Conservation (phyloP, 2,888 invertebrate genomes). For the Apodemia duryi region DNA sequence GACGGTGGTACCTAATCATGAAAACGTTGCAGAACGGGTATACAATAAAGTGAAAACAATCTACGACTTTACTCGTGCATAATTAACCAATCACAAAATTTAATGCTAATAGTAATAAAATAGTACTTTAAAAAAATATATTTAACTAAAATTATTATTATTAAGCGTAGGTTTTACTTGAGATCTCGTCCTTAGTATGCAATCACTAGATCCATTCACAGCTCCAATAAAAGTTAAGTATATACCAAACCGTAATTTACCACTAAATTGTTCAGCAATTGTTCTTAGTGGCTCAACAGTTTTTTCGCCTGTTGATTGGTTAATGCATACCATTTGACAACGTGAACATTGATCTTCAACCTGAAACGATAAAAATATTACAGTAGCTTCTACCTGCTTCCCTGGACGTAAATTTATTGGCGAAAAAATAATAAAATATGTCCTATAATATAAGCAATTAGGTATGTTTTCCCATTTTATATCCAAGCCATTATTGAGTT, state of each 20-base stretch:
- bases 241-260: conserved; percentile 90
- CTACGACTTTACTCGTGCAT: too few relatives aligned
- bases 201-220: conserved; percentile 47
- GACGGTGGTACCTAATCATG: too few relatives aligned
- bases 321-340: conserved; percentile 97
- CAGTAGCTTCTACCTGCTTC: too few relatives aligned
- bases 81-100: too few relatives aligned
- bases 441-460: too few relatives aligned
- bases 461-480: too few relatives aligned
- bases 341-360: conserved; percentile 90
- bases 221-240: conserved; percentile 80
- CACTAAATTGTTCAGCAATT: conserved; percentile 84
- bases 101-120: too few relatives aligned
- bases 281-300: conserved; percentile 88
- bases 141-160: conserved; percentile 33
- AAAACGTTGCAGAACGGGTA: too few relatives aligned
- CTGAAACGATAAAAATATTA: conserved; percentile 52
- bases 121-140: background rate
- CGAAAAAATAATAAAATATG: too few relatives aligned
- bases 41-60: too few relatives aligned
- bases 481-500: too few relatives aligned
- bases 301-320: conserved; percentile 90
- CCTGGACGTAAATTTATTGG: too few relatives aligned
- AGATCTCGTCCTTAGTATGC: conserved; percentile 40
- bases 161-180: conserved; percentile 45